Evolutionary conservation across 2,888 invertebrate genomes (phyloP), one percentile per base, ranked within the genome.

Genomic region (Caenorhabditis sp.): DNA sequence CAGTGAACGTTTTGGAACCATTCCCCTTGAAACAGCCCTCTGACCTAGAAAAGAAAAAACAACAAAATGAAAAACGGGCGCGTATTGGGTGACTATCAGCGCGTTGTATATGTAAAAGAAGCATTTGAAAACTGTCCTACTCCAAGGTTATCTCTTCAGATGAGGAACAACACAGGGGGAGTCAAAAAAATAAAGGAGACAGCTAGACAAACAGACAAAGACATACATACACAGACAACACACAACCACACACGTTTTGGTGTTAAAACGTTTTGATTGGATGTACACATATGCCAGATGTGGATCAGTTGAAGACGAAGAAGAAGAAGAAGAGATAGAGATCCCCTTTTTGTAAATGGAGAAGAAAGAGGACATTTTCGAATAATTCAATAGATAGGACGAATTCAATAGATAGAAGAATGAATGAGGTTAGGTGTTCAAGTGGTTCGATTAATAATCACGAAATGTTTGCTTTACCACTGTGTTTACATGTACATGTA

Each of bases 201-300:
- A 43, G 43, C 43, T 43, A 43, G 43, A 43, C 43, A 43, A 43
- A 43, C 43, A 43, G 43, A 43, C 43, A 36, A 36, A 36, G 36
- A 36, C 5, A 36, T 36, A n/a, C n/a, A n/a, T n/a, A n/a, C n/a
- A n/a, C n/a, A n/a, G n/a, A n/a, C n/a, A n/a, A n/a, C n/a, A n/a
- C n/a, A n/a, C n/a, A n/a, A n/a, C n/a, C n/a, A n/a, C n/a, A 43
- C 14, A 43, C 43, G 12, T 43, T 43, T 43, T 43, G 43, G 43
- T 43, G 43, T 43, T 43, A 43, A 43, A 43, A 43, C 43, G 43
- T 43, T 43, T 43, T 43, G 43, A 43, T 43, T 43, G 43, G 43
- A 43, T 43, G 43, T 43, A 43, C 43, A 43, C 12, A 43, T 43
- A 43, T 43, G 43, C 43, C 43, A 43, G 43, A 43, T 43, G 43